Base-by-base conservation (phyloP, 2,888 invertebrate genomes). In the Drosophila mercatorum region DNA sequence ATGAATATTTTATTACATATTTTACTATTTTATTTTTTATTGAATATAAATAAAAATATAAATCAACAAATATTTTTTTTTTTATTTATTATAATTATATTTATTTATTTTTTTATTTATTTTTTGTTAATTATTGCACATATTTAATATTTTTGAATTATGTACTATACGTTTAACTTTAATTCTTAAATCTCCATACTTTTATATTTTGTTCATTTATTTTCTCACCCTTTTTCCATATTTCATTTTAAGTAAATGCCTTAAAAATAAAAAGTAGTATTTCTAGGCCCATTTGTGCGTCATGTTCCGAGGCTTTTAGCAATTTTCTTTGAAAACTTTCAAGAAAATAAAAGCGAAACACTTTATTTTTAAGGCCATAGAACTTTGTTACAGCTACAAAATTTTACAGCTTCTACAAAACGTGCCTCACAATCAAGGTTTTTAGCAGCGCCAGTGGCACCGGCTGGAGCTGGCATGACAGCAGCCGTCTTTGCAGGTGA, bases 381-480 rank as follows among this genome's bases (percentile, higher is more conserved):
- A 51, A 65, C 44, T 44, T 57, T 57, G 44, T 52, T 47, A 40
- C 31, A 26, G 46, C 43, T 26, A 41, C 31, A 55, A 58, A n/a
- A 58, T 17, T 63, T 47, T 34, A 53, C 47, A 41, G 51, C 31
- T 49, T 56, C 26, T 43, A 12, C 51, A 51, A 49, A 47, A 68
- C 60, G 51, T 68, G 58, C 52, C 36, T 10, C 31, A 61, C 31
- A 68, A 46, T 47, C 26, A 44, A 61, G 38, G 62, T 63, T 67
- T 51, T 51, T 3, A 44, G 22, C 11, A 3, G 5, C 22, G 4
- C 12, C n/a, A 31, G 8, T 28, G 5, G 28, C n/a, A 14, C n/a
- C 47, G n/a, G 17, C 49, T 5, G 17, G n/a, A 31, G 10, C 49
- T 49, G 10, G 31, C n/a, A 49, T 31, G 49, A 31, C 14, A 67